Evolutionary conservation across 2,888 invertebrate species (phyloP).

Genomic region (Prosopocoilus inquinatus): DNA sequence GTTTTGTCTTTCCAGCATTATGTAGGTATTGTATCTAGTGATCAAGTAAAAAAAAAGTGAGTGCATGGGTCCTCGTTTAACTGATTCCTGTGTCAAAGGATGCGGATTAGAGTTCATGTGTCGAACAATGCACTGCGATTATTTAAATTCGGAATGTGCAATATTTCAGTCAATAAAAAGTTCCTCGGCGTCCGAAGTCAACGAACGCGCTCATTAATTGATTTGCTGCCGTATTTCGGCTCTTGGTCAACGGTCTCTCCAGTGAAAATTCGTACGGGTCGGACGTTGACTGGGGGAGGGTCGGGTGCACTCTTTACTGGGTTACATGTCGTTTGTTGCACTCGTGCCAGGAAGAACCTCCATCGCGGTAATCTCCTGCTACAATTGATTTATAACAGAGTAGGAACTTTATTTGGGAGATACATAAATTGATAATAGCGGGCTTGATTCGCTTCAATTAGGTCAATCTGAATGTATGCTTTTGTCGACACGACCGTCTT

Average conservation of each 20-base stretch:
- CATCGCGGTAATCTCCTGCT: too few relatives aligned
- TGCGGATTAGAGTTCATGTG: conserved; percentile 19
- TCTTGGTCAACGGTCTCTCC: neutral
- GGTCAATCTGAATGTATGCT: too few relatives aligned
- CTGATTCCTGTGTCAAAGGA: neutral
- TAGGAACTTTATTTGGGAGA: too few relatives aligned
- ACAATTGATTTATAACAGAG: too few relatives aligned
- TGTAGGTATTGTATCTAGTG: too few relatives aligned
- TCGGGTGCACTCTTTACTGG: neutral
- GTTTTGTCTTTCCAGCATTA: too few relatives aligned
- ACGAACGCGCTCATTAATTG: conserved; percentile 13
- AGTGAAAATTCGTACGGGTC: neutral
- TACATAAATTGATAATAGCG: too few relatives aligned
- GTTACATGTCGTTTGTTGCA: conserved; percentile 3
- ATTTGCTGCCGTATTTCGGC: conserved; percentile 13
- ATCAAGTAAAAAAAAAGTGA: too few relatives aligned
- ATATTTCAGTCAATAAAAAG: conserved; percentile 26
- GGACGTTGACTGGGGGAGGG: neutral
- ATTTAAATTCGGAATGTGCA: conserved; percentile 30
- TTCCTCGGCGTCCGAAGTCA: conserved; percentile 20
- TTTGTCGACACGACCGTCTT: too few relatives aligned
- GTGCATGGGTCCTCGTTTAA: too few relatives aligned
- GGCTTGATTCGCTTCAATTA: too few relatives aligned
- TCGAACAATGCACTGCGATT: conserved; percentile 26
- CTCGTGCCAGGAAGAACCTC: neutral